Evolutionary conservation across 2,113 vertebrate genomes (phyloP).

Genomic region (Scytalopus superciliaris): DNA sequence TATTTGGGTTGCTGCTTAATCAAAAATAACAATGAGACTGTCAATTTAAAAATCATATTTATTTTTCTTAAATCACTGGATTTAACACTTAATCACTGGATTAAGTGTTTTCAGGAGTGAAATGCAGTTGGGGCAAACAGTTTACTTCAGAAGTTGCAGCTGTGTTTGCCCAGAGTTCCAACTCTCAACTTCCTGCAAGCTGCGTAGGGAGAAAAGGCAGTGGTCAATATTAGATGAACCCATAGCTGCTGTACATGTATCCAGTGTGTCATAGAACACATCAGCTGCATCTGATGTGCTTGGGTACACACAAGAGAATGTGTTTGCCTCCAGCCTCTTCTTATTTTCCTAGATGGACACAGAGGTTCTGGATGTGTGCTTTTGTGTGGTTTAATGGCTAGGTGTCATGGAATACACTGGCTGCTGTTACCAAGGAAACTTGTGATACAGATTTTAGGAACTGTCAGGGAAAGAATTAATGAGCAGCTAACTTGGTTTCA

Average conservation of each 20-base stretch:
- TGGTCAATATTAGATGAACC: background rate
- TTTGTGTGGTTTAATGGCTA: background rate
- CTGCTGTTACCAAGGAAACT: slow-evolving; percentile 54
- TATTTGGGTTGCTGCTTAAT: background rate
- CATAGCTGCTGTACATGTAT: fast-evolving
- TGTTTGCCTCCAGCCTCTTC: background rate
- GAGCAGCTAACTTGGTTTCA: slow-evolving; percentile 38
- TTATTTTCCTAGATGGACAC: background rate
- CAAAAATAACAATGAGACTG: background rate
- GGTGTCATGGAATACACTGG: background rate
- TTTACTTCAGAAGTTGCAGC: background rate
- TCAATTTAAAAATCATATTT: no score
- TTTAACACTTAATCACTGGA: no score
- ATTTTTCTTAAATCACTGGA: no score
- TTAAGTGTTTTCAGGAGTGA: background rate
- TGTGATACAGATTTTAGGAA: background rate
- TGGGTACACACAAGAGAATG: fast-evolving
- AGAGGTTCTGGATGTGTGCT: background rate
- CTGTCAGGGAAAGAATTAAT: slow-evolving; percentile 32
- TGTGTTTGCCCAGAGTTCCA: background rate
- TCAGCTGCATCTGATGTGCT: background rate
- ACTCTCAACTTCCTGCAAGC: background rate
- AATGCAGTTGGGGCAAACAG: background rate
- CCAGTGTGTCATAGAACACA: fast-evolving
- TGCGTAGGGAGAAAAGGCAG: background rate